Percentiles rank a stretch among this genome's conserved stretches.
phyloP scores from a whole-genome alignment of 2,797 vertebrate species.

The Anguilla pacifica region DNA sequence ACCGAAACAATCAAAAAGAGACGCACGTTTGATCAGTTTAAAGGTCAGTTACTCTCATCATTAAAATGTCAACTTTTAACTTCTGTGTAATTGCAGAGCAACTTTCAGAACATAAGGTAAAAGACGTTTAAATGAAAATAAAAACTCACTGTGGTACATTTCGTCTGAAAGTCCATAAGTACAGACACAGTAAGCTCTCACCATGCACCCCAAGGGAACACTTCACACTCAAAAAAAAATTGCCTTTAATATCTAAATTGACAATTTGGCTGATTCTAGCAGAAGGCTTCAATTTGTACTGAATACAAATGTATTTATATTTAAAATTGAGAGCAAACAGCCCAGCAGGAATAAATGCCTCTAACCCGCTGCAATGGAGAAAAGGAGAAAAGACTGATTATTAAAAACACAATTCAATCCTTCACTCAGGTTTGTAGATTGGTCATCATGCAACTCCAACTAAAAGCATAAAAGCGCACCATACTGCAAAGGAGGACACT shows the following conservation, averaged over 20 bases:
- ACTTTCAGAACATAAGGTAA: slow-evolving; percentile 7
- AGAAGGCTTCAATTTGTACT: not conserved
- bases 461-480: not conserved
- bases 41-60: not conserved
- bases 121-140: not conserved
- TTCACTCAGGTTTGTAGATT: not conserved
- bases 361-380: not conserved
- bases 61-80: slow-evolving; percentile 12
- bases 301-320: not conserved
- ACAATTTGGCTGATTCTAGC: slow-evolving; percentile 13
- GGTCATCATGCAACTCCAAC: not conserved
- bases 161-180: not conserved
- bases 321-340: not conserved
- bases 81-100: slow-evolving; percentile 24
- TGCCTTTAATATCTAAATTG: not conserved
- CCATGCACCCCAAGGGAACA: not conserved
- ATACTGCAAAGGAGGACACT: not conserved
- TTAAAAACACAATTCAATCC: not conserved
- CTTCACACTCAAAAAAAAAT: not conserved
- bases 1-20: not conserved
- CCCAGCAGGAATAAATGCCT: not conserved
- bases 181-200: not conserved
- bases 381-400: not conserved
- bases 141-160: not conserved
- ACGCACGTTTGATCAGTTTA: not conserved